Base-by-base conservation (phyloP, 2,797 vertebrate genomes). In the Crypturellus tataupa region DNA sequence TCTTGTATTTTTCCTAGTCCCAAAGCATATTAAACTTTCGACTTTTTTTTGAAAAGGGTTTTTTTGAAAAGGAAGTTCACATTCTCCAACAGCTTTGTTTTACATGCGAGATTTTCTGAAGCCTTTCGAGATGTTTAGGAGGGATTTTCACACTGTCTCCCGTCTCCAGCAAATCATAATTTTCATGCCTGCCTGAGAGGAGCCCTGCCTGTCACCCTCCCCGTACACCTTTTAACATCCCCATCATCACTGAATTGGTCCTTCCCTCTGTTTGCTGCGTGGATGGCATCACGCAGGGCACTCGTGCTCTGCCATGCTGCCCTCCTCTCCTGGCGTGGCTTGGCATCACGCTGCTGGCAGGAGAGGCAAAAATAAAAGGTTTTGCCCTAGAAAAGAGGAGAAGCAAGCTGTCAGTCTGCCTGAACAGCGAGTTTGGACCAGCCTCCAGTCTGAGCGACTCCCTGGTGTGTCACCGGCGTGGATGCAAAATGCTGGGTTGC, bases 291-390 rank as follows among this genome's bases (percentile, higher is more conserved):
- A 71, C 94, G 77, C 87, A 91, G 92, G 95, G 92, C 87, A 76
- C 87, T 85, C 87, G 85, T 33, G 27, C 84, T 89, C 94, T 92
- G 92, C 95, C 92, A 89, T 75, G 92, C 95, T 92, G 86, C 89
- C 91, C 87, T 76, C 89, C 71, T 81, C 91, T 79, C 87, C 87
- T 92, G 56, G 35, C 59, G 63, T 6, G 1, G 70, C 84, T 89
- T 67, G 60, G 69, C 40, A 83, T 67, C 77, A 25, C 56, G 40
- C 67, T 87, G 82, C 92, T 95, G 33, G 87, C 25, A 76, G 23
- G 64, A 82, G 87, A 92, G 79, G 59, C 72, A 92, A 92, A 94
- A 94, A 69, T 56, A 15, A 75, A 72, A 89, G 87, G 89, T 88
- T 88, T 33, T 1, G 0, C 76, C 81, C 59, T 51, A 0, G 1